A percentile compares a stretch with the other conserved stretches of the same genome.
Conservation (phyloP, 1,140 invertebrate species). For the Microvelia longipes region DNA sequence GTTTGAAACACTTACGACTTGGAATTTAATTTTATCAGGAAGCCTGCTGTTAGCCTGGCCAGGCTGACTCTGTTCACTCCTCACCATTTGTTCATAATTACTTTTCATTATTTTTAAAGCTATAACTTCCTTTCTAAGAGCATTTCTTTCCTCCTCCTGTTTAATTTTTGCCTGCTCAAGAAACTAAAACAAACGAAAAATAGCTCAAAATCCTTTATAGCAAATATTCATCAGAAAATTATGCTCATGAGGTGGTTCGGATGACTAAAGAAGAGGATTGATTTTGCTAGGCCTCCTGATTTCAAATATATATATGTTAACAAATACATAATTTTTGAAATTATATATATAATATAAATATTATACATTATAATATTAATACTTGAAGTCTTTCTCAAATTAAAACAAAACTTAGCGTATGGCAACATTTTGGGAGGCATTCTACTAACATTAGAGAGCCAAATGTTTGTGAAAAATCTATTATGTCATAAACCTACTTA, state of each 20-base stretch:
- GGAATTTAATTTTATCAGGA: slow-evolving; percentile 88
- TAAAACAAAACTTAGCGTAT: no score
- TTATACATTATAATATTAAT: background rate
- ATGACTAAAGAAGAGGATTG: no score
- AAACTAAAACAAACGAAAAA: slow-evolving; percentile 43
- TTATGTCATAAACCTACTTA: no score
- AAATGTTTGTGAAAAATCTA: no score
- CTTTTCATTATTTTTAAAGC: slow-evolving; percentile 82
- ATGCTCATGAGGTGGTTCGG: no score
- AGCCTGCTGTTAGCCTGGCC: slow-evolving; percentile 70
- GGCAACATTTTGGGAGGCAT: background rate
- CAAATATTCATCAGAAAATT: background rate
- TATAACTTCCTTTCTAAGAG: slow-evolving; percentile 85
- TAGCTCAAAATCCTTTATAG: background rate
- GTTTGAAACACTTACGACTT: slow-evolving; percentile 82
- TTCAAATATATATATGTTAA: background rate
- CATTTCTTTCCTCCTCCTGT: slow-evolving; percentile 81
- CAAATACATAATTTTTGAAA: background rate
- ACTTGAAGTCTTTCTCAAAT: background rate
- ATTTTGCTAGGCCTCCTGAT: no score
- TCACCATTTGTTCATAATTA: slow-evolving; percentile 91
- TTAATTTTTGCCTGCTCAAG: slow-evolving; percentile 80
- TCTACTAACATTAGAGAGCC: background rate
- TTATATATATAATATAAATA: background rate
- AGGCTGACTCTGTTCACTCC: slow-evolving; percentile 84